These are phyloP conservation scores for Caranx ignobilis DNA, from an alignment of 2,113 vertebrate genomes.

Conservation along the genomic window DNA sequence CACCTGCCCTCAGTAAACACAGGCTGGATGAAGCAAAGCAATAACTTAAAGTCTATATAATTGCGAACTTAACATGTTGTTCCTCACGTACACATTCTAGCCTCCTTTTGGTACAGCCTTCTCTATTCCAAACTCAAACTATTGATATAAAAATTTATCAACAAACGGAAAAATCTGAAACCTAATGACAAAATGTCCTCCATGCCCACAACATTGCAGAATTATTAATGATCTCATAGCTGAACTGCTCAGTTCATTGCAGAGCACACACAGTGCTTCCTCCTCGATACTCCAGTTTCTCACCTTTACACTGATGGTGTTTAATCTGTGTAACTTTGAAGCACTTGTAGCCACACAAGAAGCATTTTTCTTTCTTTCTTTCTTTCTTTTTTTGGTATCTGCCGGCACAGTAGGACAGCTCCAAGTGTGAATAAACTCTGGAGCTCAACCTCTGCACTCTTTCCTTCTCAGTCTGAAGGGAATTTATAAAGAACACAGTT, in stretches of 20 bases:
- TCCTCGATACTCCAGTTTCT: neutral
- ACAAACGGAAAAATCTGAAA: neutral
- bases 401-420: neutral
- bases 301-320: slow-evolving; percentile 16
- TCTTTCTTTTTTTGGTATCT: neutral
- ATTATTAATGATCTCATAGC: neutral
- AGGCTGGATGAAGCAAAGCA: neutral
- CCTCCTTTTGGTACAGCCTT: neutral
- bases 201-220: neutral
- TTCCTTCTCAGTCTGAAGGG: slow-evolving; percentile 25
- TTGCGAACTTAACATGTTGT: neutral
- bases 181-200: neutral
- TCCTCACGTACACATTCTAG: neutral
- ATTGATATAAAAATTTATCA: neutral
- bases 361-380: neutral
- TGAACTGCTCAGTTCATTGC: neutral
- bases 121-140: neutral
- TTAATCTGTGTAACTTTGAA: slow-evolving; percentile 25
- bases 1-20: slow-evolving; percentile 16
- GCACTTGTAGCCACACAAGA: slow-evolving; percentile 1
- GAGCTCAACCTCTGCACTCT: slow-evolving; percentile 35
- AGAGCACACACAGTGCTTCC: neutral
- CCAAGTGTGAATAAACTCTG: slow-evolving; percentile 43
- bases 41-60: too few species aligned
- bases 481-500: slow-evolving; percentile 43